Percentiles rank a stretch among this genome's conserved stretches.
Evolutionary conservation across 2,888 invertebrate species (phyloP).

Genomic region (Rhamphomyia laevipes): DNA sequence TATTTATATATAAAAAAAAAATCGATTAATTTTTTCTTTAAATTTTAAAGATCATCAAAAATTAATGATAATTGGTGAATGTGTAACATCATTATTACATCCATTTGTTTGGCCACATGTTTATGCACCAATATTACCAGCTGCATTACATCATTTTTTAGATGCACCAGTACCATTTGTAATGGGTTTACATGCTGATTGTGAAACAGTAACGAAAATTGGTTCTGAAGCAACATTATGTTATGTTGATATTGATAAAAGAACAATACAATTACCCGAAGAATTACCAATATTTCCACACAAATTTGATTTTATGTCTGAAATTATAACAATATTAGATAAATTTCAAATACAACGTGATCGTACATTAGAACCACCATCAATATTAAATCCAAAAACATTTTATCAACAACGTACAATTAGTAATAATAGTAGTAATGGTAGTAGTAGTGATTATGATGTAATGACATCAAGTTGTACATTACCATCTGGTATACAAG

Average conservation of each 20-base stretch:
- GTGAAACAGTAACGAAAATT: constrained; percentile 49
- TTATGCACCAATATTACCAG: constrained; percentile 95
- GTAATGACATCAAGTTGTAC: constrained; percentile 72
- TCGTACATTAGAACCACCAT: constrained; percentile 26
- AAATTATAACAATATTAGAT: constrained; percentile 62
- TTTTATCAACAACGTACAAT: constrained; percentile 5
- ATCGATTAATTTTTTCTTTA: neutral
- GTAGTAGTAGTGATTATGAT: constrained; percentile 37
- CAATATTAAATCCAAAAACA: constrained; percentile 14
- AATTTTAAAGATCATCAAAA: constrained; percentile 73
- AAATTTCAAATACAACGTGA: constrained; percentile 51
- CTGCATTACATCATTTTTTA: constrained; percentile 86
- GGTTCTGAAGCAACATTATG: constrained; percentile 81
- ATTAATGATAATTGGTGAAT: constrained; percentile 93
- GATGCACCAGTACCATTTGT: constrained; percentile 99
- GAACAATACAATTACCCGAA: constrained; percentile 86
- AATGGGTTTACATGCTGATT: constrained; percentile 73
- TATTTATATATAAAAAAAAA: neutral
- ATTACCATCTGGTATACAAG: constrained; percentile 46
- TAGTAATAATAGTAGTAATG: constrained; percentile 2
- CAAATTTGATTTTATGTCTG: constrained; percentile 72
- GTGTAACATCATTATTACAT: constrained; percentile 76
- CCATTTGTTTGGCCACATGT: constrained; percentile 99
- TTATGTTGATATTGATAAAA: constrained; percentile 91
- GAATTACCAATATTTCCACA: constrained; percentile 91